These are phyloP conservation scores for Arothron firmamentum DNA, from an alignment of 2,113 vertebrate species.

Conservation along the genomic window DNA sequence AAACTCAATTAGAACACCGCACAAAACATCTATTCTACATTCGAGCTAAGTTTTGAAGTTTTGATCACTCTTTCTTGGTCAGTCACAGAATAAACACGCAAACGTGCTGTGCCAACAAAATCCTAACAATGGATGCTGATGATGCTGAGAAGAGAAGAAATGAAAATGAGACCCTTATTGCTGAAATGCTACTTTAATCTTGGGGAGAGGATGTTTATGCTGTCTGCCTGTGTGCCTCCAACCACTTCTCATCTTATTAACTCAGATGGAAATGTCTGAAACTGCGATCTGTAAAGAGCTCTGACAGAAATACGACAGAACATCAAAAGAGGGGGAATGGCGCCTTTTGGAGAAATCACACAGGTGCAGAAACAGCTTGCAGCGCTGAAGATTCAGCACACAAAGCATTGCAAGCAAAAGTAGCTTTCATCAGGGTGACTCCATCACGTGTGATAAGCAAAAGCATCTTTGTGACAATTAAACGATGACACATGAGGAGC, in stretches of 20 bases:
- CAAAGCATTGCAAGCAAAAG: constrained; percentile 15
- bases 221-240: constrained; percentile 36
- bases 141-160: constrained; percentile 36
- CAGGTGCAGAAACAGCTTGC: constrained; percentile 4
- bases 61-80: constrained; percentile 14
- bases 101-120: constrained; percentile 37
- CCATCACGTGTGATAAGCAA: background rate
- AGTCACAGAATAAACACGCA: constrained; percentile 2
- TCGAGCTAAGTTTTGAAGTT: constrained; percentile 25
- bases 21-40: constrained; percentile 21
- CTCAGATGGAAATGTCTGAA: constrained; percentile 29
- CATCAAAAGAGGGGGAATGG: constrained; percentile 58
- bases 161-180: constrained; percentile 57
- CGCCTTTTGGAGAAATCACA: constrained; percentile 48
- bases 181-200: constrained; percentile 62
- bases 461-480: constrained; percentile 36
- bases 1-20: constrained; percentile 43
- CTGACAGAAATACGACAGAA: constrained; percentile 23
- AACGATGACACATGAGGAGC: background rate
- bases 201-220: constrained; percentile 49
- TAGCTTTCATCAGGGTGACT: constrained; percentile 6
- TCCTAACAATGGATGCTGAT: constrained; percentile 40
- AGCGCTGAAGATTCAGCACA: constrained; percentile 1
- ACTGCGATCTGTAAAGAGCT: constrained; percentile 35
- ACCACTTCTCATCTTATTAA: constrained; percentile 59